These are phyloP conservation scores for Dipodomys merriami DNA, from an alignment of 2,113 vertebrate species.

Conservation along the genomic window DNA sequence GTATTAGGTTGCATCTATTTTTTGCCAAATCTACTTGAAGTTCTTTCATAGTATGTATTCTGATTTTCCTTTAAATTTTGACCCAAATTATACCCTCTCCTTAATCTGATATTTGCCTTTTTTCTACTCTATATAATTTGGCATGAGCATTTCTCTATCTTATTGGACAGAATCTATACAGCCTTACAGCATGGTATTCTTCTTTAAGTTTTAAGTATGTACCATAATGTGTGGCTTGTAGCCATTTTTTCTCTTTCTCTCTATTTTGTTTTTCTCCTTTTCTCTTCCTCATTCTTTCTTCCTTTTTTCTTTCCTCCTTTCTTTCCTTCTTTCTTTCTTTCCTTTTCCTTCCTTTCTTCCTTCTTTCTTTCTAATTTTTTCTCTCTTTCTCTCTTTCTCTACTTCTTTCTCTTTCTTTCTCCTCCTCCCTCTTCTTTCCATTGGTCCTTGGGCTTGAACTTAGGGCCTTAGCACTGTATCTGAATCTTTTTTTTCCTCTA, in stretches of 20 bases:
- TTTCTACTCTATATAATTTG: neutral
- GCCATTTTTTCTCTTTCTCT: neutral
- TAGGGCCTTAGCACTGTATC: too few species aligned
- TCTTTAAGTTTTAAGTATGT: neutral
- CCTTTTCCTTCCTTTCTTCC: too few species aligned
- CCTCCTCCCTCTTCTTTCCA: too few species aligned
- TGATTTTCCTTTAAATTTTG: neutral
- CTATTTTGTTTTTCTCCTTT: too few species aligned
- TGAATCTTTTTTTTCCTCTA: too few species aligned
- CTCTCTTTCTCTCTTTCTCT: too few species aligned
- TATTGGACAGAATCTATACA: neutral
- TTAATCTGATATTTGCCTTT: neutral
- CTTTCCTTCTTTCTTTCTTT: too few species aligned
- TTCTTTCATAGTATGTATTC: neutral
- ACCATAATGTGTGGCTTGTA: neutral
- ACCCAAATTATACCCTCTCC: neutral
- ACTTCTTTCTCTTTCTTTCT: too few species aligned
- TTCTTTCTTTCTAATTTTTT: too few species aligned
- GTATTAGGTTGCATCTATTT: neutral
- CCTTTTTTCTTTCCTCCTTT: too few species aligned
- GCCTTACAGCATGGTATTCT: neutral
- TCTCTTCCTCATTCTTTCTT: too few species aligned
- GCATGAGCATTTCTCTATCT: neutral
- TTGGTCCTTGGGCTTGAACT: too few species aligned
- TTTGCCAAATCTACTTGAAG: conserved; percentile 22